phyloP scores from a whole-genome alignment of 2,797 vertebrate genomes.

The Apogon talboti region DNA sequence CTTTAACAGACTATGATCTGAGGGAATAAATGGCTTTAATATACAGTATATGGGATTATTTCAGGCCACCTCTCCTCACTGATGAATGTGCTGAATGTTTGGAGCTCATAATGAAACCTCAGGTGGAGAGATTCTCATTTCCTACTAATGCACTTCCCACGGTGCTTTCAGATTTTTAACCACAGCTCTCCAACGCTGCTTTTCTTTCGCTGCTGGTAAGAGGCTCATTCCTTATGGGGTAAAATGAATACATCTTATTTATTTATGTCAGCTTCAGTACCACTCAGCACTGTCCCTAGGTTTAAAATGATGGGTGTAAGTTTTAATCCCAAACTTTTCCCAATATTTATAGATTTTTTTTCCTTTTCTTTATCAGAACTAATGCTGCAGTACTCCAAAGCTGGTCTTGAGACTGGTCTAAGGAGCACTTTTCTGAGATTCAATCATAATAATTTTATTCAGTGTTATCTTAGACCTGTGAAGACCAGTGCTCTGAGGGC shows the following conservation, averaged over 20 bases:
- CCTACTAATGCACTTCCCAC: conserved; percentile 23
- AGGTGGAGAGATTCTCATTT: conserved; percentile 49
- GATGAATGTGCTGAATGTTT: conserved; percentile 24
- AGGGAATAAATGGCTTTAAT: conserved; percentile 33
- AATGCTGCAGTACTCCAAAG: too few relatives aligned
- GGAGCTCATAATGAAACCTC: conserved; percentile 39
- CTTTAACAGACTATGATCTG: background rate
- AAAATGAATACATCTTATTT: background rate
- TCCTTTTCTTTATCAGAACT: too few relatives aligned
- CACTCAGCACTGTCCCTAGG: too few relatives aligned
- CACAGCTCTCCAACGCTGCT: background rate
- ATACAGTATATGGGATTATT: conserved; percentile 11
- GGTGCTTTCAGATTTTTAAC: conserved; percentile 16
- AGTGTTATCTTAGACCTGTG: too few relatives aligned
- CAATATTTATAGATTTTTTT: too few relatives aligned
- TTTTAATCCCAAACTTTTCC: too few relatives aligned
- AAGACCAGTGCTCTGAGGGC: too few relatives aligned
- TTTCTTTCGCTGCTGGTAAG: background rate
- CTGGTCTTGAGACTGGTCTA: too few relatives aligned
- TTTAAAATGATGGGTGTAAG: too few relatives aligned
- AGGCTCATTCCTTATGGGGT: background rate
- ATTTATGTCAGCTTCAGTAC: background rate
- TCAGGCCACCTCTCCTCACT: conserved; percentile 1
- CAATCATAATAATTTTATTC: too few relatives aligned
- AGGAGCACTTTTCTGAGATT: too few relatives aligned